Evolutionary conservation across 2,888 invertebrate species (phyloP).

Genomic region (Polydesmus complanatus): DNA sequence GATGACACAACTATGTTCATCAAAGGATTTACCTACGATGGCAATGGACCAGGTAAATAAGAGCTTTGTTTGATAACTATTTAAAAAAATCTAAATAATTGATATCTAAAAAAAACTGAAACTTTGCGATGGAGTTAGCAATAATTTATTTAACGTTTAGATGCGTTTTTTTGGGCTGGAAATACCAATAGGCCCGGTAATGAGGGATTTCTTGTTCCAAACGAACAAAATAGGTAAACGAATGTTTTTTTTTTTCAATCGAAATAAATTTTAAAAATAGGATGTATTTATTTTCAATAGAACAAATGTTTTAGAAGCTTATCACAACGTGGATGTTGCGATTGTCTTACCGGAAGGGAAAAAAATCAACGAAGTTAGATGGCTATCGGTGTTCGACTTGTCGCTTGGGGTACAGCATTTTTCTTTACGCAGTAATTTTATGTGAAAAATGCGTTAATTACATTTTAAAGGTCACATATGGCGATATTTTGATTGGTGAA

Average conservation of each 20-base stretch:
- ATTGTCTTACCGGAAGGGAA: slow-evolving; percentile 69
- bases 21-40: slow-evolving; percentile 78
- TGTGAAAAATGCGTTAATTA: slow-evolving; percentile 3
- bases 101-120: background rate
- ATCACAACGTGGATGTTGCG: slow-evolving; percentile 70
- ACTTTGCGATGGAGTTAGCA: background rate
- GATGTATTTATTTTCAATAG: slow-evolving; percentile 36
- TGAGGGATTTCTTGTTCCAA: slow-evolving; percentile 80
- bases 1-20: slow-evolving; percentile 75
- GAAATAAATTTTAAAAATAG: background rate
- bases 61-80: background rate
- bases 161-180: slow-evolving; percentile 88
- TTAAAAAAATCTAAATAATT: background rate
- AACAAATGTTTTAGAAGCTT: slow-evolving; percentile 70
- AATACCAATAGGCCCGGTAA: slow-evolving; percentile 63
- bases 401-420: no score
- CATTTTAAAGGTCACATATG: slow-evolving; percentile 47
- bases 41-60: slow-evolving; percentile 65
- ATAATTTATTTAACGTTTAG: slow-evolving; percentile 29
- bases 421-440: background rate
- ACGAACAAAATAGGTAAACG: slow-evolving; percentile 66
- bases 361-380: slow-evolving; percentile 70
- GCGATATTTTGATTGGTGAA: slow-evolving; percentile 77
- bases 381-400: slow-evolving; percentile 80
- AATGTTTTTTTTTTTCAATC: background rate